These are phyloP conservation scores for Ascaphus truei DNA, from an alignment of 2,113 vertebrate genomes.

Conservation along the genomic window DNA sequence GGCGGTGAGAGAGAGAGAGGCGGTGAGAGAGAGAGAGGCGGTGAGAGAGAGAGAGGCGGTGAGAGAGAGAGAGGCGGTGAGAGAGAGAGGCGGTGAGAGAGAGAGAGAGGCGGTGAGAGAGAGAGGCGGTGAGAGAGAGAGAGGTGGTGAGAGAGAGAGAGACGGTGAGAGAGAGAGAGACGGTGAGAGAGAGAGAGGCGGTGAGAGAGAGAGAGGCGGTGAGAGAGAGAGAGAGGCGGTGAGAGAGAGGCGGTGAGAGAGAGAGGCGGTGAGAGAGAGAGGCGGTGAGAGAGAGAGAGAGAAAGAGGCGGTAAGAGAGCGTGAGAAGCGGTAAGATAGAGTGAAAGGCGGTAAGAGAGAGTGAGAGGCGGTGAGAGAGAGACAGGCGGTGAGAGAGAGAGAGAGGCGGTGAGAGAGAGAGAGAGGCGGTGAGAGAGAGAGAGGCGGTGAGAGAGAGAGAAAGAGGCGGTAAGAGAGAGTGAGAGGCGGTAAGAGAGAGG, in stretches of 20 bases:
- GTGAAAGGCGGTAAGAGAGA: too few relatives aligned
- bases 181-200: slow-evolving; percentile 72
- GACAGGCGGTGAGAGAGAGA: slow-evolving; percentile 64
- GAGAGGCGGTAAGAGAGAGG: background rate
- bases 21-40: slow-evolving; percentile 81
- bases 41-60: slow-evolving; percentile 57
- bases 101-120: too few relatives aligned
- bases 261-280: slow-evolving; percentile 48
- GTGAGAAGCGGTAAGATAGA: background rate
- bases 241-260: background rate
- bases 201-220: slow-evolving; percentile 89
- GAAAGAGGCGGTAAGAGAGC: background rate
- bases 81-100: background rate
- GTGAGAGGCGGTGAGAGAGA: background rate
- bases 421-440: background rate
- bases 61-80: background rate
- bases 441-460: background rate
- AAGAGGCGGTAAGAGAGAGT: background rate
- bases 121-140: slow-evolving; percentile 79
- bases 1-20: background rate
- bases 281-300: slow-evolving; percentile 87
- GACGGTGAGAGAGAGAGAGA: too few relatives aligned
- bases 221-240: slow-evolving; percentile 57
- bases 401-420: slow-evolving; percentile 82
- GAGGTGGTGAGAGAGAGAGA: background rate